These are phyloP conservation scores for Sceloporus undulatus DNA, from an alignment of 2,113 vertebrate genomes.

Conservation along the genomic window DNA sequence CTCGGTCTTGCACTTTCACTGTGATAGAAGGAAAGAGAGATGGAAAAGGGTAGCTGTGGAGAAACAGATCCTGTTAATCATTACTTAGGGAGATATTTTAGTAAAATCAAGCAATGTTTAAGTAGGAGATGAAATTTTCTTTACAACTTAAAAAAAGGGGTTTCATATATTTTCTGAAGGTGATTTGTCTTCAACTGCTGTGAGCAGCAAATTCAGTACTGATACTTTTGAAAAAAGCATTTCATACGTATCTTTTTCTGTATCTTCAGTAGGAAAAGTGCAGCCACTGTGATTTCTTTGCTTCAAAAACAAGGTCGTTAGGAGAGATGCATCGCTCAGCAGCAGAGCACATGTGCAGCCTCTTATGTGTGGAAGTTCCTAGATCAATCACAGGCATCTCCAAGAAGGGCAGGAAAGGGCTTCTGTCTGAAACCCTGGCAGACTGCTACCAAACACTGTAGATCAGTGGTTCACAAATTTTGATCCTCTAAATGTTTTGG, in stretches of 20 bases:
- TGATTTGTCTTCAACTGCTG: neutral
- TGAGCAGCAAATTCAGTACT: constrained; percentile 27
- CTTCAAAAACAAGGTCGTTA: neutral
- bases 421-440: too few species aligned
- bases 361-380: neutral
- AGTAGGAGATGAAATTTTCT: neutral
- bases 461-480: neutral
- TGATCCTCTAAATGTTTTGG: too few species aligned
- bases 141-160: neutral
- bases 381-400: neutral
- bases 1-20: neutral
- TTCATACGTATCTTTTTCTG: neutral
- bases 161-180: constrained; percentile 27
- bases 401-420: neutral
- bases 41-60: neutral
- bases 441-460: neutral
- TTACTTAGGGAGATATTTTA: neutral
- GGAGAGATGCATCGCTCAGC: too few species aligned
- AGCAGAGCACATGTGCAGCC: neutral
- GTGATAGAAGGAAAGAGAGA: neutral
- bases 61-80: neutral
- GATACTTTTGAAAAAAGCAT: neutral
- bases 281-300: neutral
- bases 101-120: neutral
- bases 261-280: neutral